Conservation (phyloP, 1,140 invertebrate species). For the Muscidifurax raptorellus region DNA sequence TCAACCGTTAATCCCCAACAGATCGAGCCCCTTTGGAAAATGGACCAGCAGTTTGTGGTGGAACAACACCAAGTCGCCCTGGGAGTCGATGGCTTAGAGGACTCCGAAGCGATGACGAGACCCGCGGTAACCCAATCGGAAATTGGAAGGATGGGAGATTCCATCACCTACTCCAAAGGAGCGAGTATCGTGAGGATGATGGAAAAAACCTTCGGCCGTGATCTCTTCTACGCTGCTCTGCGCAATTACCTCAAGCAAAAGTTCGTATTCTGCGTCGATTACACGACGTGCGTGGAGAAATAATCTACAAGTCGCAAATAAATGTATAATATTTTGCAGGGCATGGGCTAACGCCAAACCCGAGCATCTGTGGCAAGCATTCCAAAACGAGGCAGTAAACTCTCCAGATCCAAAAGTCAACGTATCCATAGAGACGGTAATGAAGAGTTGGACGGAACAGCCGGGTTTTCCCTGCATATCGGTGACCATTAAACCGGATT, state of each 20-base stretch:
- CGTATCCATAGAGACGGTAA: slow-evolving; percentile 73
- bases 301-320: background rate
- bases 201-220: slow-evolving; percentile 81
- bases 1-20: background rate
- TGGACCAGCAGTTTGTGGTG: slow-evolving; percentile 75
- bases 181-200: slow-evolving; percentile 86
- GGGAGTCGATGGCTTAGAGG: slow-evolving; percentile 57
- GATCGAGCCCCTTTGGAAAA: slow-evolving; percentile 70
- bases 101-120: slow-evolving; percentile 64
- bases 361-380: slow-evolving; percentile 78
- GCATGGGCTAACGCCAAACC: slow-evolving; percentile 78
- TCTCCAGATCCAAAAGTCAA: slow-evolving; percentile 52
- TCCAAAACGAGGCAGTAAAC: slow-evolving; percentile 75
- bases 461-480: slow-evolving; percentile 84
- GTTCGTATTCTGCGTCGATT: slow-evolving; percentile 72
- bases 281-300: background rate
- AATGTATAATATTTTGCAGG: slow-evolving; percentile 6
- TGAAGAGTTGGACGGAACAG: slow-evolving; percentile 85
- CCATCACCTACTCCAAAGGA: slow-evolving; percentile 84
- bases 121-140: slow-evolving; percentile 70
- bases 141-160: slow-evolving; percentile 81
- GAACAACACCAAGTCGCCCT: slow-evolving; percentile 62
- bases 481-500: slow-evolving; percentile 73
- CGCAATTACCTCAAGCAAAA: slow-evolving; percentile 75
- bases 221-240: slow-evolving; percentile 80